Conservation (phyloP, 2,113 vertebrate species). For the Paratilapia polleni region DNA sequence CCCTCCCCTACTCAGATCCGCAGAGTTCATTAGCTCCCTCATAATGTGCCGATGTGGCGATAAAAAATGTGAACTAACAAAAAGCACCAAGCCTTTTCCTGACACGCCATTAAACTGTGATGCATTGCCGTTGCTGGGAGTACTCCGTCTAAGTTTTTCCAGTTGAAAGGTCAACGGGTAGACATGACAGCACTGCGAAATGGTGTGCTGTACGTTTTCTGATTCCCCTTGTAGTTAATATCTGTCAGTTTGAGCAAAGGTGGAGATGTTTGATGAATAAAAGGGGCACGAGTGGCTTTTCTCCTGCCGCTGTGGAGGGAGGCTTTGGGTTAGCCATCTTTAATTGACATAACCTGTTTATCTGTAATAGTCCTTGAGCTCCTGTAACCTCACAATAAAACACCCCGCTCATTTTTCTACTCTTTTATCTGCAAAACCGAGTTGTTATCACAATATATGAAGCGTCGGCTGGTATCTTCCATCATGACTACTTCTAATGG, state of each 20-base stretch:
- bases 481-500: slow-evolving; percentile 87
- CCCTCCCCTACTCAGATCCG: slow-evolving; percentile 37
- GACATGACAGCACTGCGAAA: slow-evolving; percentile 63
- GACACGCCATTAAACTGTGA: slow-evolving; percentile 79
- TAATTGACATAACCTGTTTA: slow-evolving; percentile 80
- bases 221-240: slow-evolving; percentile 25
- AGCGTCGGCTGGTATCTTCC: slow-evolving; percentile 68
- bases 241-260: slow-evolving; percentile 21
- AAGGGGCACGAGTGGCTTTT: background rate
- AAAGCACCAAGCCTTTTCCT: slow-evolving; percentile 34
- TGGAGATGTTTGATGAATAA: background rate
- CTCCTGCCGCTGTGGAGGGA: background rate
- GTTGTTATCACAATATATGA: slow-evolving; percentile 88
- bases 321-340: slow-evolving; percentile 25
- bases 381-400: slow-evolving; percentile 85
- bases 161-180: slow-evolving; percentile 77
- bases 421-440: slow-evolving; percentile 46
- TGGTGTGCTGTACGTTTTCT: slow-evolving; percentile 37
- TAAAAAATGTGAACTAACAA: slow-evolving; percentile 75
- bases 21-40: slow-evolving; percentile 79
- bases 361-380: slow-evolving; percentile 87
- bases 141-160: slow-evolving; percentile 54
- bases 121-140: slow-evolving; percentile 68
- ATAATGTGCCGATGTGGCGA: slow-evolving; percentile 81
- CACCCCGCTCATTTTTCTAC: slow-evolving; percentile 72